Evolutionary conservation across 2,797 vertebrate genomes (phyloP).

Genomic region (Cygnus olor): DNA sequence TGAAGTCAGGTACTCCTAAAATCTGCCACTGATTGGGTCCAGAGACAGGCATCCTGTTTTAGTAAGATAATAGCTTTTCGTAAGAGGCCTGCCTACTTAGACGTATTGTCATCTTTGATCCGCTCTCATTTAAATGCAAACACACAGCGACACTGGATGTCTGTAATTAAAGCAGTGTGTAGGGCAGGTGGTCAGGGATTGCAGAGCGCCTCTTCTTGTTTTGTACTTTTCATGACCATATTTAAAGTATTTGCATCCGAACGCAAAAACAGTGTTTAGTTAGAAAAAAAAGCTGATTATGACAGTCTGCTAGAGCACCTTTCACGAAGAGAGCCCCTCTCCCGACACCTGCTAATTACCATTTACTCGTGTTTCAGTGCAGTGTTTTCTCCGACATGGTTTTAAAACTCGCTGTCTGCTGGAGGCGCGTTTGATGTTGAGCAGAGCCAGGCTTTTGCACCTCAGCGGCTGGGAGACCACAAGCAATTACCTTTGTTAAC

Average conservation of each 20-base stretch:
- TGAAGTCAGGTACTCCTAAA: not conserved
- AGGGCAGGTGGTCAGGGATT: not conserved
- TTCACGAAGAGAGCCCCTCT: not conserved
- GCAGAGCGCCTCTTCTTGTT: not conserved
- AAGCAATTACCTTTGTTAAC: not conserved
- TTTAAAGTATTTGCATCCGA: not conserved
- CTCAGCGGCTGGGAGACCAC: not conserved
- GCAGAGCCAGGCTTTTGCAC: not conserved
- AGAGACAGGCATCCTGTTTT: not conserved
- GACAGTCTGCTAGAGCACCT: not conserved
- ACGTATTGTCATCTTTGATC: not conserved
- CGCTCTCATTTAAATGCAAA: not conserved
- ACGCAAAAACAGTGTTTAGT: not conserved
- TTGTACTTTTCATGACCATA: not conserved
- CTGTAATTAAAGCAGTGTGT: not conserved
- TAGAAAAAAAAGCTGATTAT: not conserved
- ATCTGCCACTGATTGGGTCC: not conserved
- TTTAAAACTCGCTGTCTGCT: not conserved
- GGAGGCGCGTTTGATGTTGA: not conserved
- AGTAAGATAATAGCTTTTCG: not conserved
- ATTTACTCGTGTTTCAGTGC: not conserved
- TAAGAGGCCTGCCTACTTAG: not conserved
- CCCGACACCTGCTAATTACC: not conserved
- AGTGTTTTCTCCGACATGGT: not conserved
- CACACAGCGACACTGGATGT: fast-evolving